Percentiles rank a stretch among this genome's conserved stretches.
Evolutionary conservation across 2,888 invertebrate species (phyloP).

Genomic region (Cryptocephalus primarius): DNA sequence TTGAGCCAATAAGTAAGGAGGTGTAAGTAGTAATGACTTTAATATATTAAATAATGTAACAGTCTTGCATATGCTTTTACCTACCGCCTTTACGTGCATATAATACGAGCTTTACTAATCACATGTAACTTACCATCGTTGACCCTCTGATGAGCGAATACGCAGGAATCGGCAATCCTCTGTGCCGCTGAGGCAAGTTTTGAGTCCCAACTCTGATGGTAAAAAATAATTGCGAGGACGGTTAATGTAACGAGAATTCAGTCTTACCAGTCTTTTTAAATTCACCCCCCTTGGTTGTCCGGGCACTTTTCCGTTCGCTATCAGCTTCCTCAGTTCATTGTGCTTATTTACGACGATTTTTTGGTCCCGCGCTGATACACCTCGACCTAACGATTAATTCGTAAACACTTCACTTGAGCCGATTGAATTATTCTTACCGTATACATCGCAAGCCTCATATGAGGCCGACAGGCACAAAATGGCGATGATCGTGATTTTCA

Average conservation of each 20-base stretch:
- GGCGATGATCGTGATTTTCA: too few relatives aligned
- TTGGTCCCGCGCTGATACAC: neutral
- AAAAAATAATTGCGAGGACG: neutral
- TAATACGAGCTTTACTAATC: too few relatives aligned
- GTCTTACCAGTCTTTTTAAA: slow-evolving; percentile 19
- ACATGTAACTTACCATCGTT: slow-evolving; percentile 1
- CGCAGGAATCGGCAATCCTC: neutral
- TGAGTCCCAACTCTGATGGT: neutral
- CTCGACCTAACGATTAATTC: neutral
- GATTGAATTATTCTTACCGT: too few relatives aligned
- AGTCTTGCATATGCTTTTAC: too few relatives aligned
- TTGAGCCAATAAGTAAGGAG: too few relatives aligned
- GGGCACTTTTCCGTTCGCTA: slow-evolving; percentile 12
- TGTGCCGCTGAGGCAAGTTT: neutral
- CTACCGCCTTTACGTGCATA: too few relatives aligned
- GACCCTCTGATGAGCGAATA: neutral
- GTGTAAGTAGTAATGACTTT: too few relatives aligned
- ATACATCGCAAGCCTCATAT: too few relatives aligned
- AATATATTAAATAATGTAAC: too few relatives aligned
- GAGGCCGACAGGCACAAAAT: too few relatives aligned
- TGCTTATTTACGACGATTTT: slow-evolving; percentile 9
- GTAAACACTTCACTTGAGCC: too few relatives aligned
- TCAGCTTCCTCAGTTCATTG: slow-evolving; percentile 13
- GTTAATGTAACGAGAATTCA: too few relatives aligned
- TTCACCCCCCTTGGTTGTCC: slow-evolving; percentile 17